Percentiles rank a stretch among this genome's conserved stretches.
phyloP scores from a whole-genome alignment of 2,888 invertebrate genomes.

The Pristionchus entomophagus region DNA sequence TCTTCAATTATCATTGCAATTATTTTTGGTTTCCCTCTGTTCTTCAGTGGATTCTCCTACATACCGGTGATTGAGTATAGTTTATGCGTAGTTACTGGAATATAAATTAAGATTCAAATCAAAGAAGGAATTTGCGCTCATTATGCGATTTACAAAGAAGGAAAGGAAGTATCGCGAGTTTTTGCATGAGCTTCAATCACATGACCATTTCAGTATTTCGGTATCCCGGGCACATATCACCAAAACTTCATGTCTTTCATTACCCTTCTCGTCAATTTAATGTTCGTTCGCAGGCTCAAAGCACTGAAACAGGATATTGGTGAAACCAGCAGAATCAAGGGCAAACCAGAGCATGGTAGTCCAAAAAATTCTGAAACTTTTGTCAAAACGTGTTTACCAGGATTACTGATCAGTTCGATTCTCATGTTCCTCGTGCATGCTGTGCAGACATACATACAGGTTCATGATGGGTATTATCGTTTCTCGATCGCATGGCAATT shows the following conservation, averaged over 20 bases:
- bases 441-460: not conserved
- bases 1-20: not conserved
- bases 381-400: not conserved
- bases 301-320: not conserved
- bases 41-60: not conserved
- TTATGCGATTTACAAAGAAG: not conserved
- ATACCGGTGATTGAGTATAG: not conserved
- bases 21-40: not conserved
- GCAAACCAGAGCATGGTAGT: not conserved
- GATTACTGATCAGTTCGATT: not conserved
- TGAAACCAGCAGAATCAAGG: not conserved
- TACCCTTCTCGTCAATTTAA: not conserved
- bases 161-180: not conserved
- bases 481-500: too few relatives aligned
- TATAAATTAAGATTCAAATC: not conserved
- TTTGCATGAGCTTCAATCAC: too few relatives aligned
- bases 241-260: not conserved
- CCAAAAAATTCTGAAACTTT: too few relatives aligned
- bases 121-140: not conserved
- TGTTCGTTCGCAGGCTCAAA: not conserved
- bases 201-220: not conserved
- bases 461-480: too few relatives aligned
- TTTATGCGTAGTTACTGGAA: not conserved
- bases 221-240: not conserved
- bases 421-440: conserved; percentile 5